Percentiles rank a stretch among this genome's conserved stretches.
phyloP scores from a whole-genome alignment of 2,797 vertebrate species.

The Choloepus didactylus region DNA sequence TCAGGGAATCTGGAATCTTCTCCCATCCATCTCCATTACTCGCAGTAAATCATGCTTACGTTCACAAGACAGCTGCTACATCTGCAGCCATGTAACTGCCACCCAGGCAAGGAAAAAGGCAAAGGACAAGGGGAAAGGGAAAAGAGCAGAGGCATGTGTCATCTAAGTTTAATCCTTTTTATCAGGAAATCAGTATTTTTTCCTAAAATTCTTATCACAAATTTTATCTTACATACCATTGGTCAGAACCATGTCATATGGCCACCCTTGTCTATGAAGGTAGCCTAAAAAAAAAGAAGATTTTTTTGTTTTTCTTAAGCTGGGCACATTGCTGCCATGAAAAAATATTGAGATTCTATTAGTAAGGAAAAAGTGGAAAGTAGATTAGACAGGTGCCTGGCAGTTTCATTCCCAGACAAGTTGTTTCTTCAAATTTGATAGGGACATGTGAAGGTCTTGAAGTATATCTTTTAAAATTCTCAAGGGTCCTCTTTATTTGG shows the following conservation, averaged over 20 bases:
- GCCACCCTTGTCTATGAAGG: background rate
- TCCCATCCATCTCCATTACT: background rate
- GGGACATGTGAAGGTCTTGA: background rate
- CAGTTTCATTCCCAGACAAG: background rate
- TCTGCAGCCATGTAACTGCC: background rate
- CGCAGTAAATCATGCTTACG: background rate
- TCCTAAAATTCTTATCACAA: background rate
- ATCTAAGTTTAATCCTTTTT: background rate
- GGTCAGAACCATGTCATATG: background rate
- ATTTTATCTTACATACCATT: background rate
- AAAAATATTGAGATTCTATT: background rate
- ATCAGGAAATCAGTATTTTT: background rate
- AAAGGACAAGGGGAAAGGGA: background rate
- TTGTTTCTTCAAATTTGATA: background rate
- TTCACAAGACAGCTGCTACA: background rate
- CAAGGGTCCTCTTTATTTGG: background rate
- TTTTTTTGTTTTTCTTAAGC: background rate
- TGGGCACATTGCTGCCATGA: background rate
- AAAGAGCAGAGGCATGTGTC: background rate
- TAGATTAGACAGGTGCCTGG: background rate
- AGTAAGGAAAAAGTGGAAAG: background rate
- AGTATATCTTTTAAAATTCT: background rate
- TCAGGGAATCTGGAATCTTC: background rate
- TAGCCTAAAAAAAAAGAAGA: background rate
- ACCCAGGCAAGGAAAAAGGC: background rate